phyloP scores from a whole-genome alignment of 2,888 invertebrate genomes.

The Caenorhabditis panamensis region DNA sequence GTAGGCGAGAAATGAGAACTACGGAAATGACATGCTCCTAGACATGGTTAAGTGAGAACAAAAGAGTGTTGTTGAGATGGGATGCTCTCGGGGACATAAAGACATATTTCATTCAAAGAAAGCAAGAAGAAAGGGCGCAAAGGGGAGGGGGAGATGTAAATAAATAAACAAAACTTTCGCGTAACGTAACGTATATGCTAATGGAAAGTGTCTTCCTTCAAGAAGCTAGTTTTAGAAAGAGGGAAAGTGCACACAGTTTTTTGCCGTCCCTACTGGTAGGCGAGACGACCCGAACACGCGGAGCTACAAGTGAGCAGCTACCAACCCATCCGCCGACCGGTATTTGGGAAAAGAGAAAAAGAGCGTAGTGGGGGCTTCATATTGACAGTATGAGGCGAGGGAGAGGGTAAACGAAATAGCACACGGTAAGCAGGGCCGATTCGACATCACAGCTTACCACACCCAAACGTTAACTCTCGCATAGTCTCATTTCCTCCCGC shows the following conservation, averaged over 20 bases:
- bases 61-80: constrained; percentile 4
- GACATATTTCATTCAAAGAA: constrained; percentile 12
- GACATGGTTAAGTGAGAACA: constrained; percentile 3
- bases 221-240: not conserved
- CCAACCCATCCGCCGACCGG: constrained; percentile 24
- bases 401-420: constrained; percentile 46
- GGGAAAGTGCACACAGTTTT: constrained; percentile 16
- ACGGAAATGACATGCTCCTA: constrained; percentile 1
- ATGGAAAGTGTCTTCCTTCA: not conserved
- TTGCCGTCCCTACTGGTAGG: constrained; percentile 34
- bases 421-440: constrained; percentile 57
- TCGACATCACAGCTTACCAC: constrained; percentile 57
- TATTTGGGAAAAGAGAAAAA: constrained; percentile 48
- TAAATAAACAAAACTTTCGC: constrained; percentile 22
- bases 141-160: constrained; percentile 12
- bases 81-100: not conserved
- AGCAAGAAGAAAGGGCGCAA: not conserved
- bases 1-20: not conserved
- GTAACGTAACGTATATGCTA: constrained; percentile 12
- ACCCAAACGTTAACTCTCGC: constrained; percentile 49
- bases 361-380: constrained; percentile 27
- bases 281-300: constrained; percentile 33
- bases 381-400: constrained; percentile 41
- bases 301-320: constrained; percentile 40
- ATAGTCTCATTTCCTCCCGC: constrained; percentile 28